Evolutionary conservation across 2,888 invertebrate species (phyloP).

Genomic region (Isotomurus palustris): DNA sequence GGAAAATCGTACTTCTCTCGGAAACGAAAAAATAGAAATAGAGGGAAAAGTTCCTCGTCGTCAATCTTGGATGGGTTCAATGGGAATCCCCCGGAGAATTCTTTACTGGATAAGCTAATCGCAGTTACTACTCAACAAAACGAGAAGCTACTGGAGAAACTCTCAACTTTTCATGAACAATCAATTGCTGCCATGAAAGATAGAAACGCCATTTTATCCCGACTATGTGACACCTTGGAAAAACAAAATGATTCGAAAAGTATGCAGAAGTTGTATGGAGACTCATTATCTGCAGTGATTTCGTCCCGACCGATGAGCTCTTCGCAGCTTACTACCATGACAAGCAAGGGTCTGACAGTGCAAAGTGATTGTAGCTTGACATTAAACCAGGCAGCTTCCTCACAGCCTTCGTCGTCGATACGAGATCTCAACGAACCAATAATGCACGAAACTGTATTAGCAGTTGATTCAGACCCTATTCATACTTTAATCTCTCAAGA

Average conservation of each 20-base stretch:
- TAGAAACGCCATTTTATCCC: conserved; percentile 16
- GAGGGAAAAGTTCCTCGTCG: no score
- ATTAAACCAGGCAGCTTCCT: not conserved
- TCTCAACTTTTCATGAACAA: conserved; percentile 24
- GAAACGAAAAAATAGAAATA: no score
- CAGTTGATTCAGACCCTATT: not conserved
- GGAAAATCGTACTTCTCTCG: no score
- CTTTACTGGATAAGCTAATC: conserved; percentile 18
- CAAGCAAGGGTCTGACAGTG: no score
- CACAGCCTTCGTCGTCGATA: not conserved
- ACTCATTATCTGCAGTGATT: no score
- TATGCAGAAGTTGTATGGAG: no score
- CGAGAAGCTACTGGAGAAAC: conserved; percentile 22
- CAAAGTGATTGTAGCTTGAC: no score
- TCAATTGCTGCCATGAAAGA: conserved; percentile 22
- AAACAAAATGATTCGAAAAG: no score
- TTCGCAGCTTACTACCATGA: no score
- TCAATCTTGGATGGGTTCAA: no score
- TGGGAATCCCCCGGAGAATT: conserved; percentile 7
- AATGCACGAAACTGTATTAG: not conserved
- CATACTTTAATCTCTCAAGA: not conserved
- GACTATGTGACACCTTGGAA: not conserved
- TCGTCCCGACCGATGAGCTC: no score
- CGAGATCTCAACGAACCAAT: not conserved
- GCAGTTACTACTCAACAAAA: conserved; percentile 22